phyloP scores from a whole-genome alignment of 2,888 invertebrate species.

The Archaeoteleia sp. region DNA sequence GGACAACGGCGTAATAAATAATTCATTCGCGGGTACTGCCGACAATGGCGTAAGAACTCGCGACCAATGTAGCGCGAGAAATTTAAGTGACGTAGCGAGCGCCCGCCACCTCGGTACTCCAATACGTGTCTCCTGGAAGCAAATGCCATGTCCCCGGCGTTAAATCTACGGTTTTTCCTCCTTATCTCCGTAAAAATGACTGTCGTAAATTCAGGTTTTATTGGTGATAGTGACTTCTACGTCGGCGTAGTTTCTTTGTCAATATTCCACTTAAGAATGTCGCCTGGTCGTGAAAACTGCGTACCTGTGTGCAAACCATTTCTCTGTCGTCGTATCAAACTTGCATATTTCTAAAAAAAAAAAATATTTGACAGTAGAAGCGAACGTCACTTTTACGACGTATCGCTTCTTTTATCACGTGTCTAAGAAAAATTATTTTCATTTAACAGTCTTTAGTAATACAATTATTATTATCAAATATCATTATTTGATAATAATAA shows the following conservation, averaged over 20 bases:
- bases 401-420: constrained; percentile 11
- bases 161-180: constrained; percentile 51
- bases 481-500: too few relatives aligned
- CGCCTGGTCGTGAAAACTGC: constrained; percentile 29
- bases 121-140: constrained; percentile 54
- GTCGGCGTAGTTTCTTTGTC: constrained; percentile 49
- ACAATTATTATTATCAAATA: too few relatives aligned
- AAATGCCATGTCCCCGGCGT: constrained; percentile 51
- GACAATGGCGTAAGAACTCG: constrained; percentile 36
- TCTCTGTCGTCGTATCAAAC: constrained; percentile 20
- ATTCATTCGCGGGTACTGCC: constrained; percentile 48
- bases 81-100: constrained; percentile 55
- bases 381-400: constrained; percentile 10
- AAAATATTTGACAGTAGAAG: too few relatives aligned
- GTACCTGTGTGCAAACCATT: constrained; percentile 31
- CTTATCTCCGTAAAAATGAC: constrained; percentile 54
- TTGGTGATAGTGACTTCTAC: constrained; percentile 43
- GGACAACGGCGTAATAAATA: constrained; percentile 51
- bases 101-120: constrained; percentile 49
- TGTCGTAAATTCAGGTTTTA: constrained; percentile 53
- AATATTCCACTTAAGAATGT: constrained; percentile 49
- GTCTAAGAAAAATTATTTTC: neutral
- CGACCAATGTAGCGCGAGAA: constrained; percentile 52
- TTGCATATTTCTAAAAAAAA: constrained; percentile 22
- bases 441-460: too few relatives aligned